Percentiles rank a stretch among this genome's conserved stretches.
Evolutionary conservation across 2,888 invertebrate genomes (phyloP).

Genomic region (Elmis aenea): DNA sequence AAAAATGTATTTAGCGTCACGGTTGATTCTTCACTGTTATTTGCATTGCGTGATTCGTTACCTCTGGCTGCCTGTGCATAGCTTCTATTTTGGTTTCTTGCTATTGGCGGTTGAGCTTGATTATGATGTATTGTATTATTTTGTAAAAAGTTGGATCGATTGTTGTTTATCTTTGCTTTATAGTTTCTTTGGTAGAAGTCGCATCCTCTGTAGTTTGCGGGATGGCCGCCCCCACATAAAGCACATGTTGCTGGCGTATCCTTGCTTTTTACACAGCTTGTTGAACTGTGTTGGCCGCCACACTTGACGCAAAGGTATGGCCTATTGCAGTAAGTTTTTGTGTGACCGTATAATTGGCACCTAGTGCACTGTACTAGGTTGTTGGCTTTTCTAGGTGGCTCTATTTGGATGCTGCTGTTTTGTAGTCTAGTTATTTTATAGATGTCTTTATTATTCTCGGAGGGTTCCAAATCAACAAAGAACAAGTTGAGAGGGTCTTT

Average conservation of each 20-base stretch:
- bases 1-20: too few species aligned
- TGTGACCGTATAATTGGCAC: conserved; percentile 22
- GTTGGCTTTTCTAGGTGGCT: conserved; percentile 8
- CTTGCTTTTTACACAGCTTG: conserved; percentile 7
- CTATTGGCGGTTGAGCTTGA: too few species aligned
- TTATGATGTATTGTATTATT: conserved; percentile 4
- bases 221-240: conserved; percentile 11
- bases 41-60: too few species aligned
- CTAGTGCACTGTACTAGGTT: conserved; percentile 15
- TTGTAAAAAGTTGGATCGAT: conserved; percentile 2
- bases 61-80: too few species aligned
- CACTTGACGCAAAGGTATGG: conserved; percentile 15
- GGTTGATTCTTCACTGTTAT: too few species aligned
- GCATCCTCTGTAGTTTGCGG: conserved; percentile 11
- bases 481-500: conserved; percentile 4
- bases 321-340: conserved; percentile 13
- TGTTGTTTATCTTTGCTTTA: conserved; percentile 6
- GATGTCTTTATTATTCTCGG: conserved; percentile 9
- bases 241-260: conserved; percentile 12
- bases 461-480: conserved; percentile 7
- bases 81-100: too few species aligned
- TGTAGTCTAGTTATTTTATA: conserved; percentile 8
- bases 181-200: too few species aligned
- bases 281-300: conserved; percentile 8
- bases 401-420: conserved; percentile 8